Conservation (phyloP, 2,797 vertebrate genomes). For the Neopelma chrysocephalum region DNA sequence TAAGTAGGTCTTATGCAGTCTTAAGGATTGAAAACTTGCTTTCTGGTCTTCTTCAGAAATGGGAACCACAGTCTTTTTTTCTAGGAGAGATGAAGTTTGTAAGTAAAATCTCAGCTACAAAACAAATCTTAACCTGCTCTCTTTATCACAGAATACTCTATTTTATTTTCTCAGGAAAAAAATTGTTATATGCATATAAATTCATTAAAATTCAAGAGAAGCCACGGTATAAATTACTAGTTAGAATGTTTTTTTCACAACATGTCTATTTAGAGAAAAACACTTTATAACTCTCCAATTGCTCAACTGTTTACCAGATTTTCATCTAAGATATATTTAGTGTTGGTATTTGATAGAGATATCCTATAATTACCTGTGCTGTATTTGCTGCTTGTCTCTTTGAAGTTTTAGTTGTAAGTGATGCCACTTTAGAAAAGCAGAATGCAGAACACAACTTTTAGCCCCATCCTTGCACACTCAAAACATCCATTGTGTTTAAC, state of each 20-base stretch:
- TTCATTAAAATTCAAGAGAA: constrained; percentile 13
- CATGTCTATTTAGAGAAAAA: constrained; percentile 10
- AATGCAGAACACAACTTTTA: not conserved
- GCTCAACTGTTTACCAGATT: constrained; percentile 28
- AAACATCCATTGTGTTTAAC: not conserved
- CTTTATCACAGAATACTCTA: not conserved
- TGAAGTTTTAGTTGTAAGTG: not conserved
- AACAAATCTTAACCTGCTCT: not conserved
- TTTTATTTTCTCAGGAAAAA: not conserved
- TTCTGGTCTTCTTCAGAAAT: not conserved
- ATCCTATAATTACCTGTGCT: constrained; percentile 41
- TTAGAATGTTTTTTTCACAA: not conserved
- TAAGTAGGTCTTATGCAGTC: not conserved
- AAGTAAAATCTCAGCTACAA: not conserved
- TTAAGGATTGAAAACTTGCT: not conserved
- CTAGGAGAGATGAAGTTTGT: not conserved
- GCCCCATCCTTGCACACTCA: not conserved
- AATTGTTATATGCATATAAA: not conserved
- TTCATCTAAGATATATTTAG: constrained; percentile 18
- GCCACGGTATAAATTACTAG: not conserved
- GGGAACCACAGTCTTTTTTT: not conserved
- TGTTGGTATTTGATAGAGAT: not conserved
- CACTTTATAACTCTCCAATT: not conserved
- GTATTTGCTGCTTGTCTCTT: not conserved
- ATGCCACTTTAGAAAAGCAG: not conserved